Evolutionary conservation across 2,113 vertebrate genomes (phyloP).

Genomic region (Pangasianodon gigas): DNA sequence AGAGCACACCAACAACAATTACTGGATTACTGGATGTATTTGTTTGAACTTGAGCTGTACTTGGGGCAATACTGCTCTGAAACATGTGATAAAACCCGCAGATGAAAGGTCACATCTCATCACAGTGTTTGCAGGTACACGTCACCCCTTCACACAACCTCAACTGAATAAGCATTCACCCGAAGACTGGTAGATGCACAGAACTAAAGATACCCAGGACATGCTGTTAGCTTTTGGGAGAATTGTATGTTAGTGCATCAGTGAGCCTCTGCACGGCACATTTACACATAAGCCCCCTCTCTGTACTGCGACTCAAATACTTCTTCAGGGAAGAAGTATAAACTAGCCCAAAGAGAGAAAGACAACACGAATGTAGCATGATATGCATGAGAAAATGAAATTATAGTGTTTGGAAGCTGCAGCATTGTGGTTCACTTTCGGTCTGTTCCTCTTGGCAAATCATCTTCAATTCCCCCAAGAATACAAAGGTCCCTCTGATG

Average conservation of each 20-base stretch:
- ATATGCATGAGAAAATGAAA: background rate
- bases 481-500: background rate
- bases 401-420: background rate
- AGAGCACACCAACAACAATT: background rate
- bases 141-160: background rate
- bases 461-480: background rate
- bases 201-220: background rate
- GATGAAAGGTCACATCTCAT: background rate
- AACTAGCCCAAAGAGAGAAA: background rate
- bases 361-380: background rate
- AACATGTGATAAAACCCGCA: background rate
- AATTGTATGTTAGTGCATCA: background rate
- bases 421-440: background rate
- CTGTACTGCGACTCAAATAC: background rate
- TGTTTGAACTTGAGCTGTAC: background rate
- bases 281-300: background rate
- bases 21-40: no score
- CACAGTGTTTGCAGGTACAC: background rate
- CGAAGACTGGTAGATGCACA: background rate
- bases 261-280: background rate
- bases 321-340: background rate
- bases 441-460: background rate
- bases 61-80: background rate
- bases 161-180: background rate
- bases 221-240: background rate